These are phyloP conservation scores for Ostrea edulis DNA, from an alignment of 1,140 invertebrate species.

Conservation along the genomic window DNA sequence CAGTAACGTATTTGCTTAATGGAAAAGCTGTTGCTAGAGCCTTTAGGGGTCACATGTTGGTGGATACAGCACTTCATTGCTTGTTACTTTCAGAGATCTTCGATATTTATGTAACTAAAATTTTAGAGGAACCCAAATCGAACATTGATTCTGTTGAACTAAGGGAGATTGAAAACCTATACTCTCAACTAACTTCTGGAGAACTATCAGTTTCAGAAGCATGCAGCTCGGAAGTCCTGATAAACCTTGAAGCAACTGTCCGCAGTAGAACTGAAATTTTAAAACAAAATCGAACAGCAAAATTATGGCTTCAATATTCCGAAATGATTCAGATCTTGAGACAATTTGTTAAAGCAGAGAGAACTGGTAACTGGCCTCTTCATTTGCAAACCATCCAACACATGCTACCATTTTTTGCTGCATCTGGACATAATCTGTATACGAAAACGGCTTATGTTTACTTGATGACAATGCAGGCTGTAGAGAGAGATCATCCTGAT, in stretches of 20 bases:
- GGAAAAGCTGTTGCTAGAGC: conserved; percentile 77
- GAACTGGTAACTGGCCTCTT: conserved; percentile 63
- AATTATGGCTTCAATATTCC: conserved; percentile 59
- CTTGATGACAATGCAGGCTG: conserved; percentile 78
- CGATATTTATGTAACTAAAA: too few species aligned
- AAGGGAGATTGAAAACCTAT: background rate
- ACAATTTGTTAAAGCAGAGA: conserved; percentile 62
- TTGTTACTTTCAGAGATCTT: conserved; percentile 3
- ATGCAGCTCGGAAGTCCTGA: too few species aligned
- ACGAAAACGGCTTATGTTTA: conserved; percentile 80
- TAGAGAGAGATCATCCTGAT: conserved; percentile 57
- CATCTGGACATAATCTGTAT: conserved; percentile 79
- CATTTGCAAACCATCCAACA: conserved; percentile 62
- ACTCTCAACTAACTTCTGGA: too few species aligned
- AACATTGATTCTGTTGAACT: background rate
- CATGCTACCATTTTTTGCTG: conserved; percentile 79
- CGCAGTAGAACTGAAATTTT: background rate
- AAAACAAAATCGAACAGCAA: conserved; percentile 20
- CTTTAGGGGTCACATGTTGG: conserved; percentile 74
- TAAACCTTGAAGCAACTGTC: background rate
- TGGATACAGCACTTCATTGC: conserved; percentile 54
- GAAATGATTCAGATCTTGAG: conserved; percentile 59
- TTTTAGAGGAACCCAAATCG: too few species aligned
- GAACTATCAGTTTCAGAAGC: too few species aligned
- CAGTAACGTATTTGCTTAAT: conserved; percentile 74